Percentiles rank a stretch among this genome's conserved stretches.
Conservation (phyloP, 2,113 vertebrate genomes). For the Empidonax alnorum region DNA sequence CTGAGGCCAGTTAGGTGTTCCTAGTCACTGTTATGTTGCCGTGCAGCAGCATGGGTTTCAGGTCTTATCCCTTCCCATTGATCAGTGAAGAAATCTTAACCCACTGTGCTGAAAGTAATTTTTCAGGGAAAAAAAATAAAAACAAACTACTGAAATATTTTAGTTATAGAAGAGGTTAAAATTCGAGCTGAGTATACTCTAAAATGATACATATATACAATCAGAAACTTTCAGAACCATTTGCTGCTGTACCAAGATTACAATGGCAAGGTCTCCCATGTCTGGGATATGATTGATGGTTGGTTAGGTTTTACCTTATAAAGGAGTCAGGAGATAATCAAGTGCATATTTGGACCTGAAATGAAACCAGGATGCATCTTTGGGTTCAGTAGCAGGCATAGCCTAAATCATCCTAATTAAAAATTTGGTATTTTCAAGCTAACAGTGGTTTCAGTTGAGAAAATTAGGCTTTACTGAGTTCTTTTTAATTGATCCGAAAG, state of each 20-base stretch:
- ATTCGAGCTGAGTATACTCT: not conserved
- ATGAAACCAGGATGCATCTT: not conserved
- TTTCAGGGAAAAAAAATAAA: not conserved
- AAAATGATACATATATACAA: not conserved
- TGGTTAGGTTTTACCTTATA: not conserved
- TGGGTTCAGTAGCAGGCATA: not conserved
- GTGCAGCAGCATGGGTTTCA: not conserved
- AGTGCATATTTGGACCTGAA: not conserved
- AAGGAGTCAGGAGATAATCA: not conserved
- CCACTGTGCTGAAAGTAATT: not conserved
- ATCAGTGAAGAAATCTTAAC: not conserved
- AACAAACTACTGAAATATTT: not conserved
- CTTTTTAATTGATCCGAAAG: not conserved
- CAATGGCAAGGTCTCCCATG: not conserved
- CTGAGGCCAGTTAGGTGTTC: not conserved
- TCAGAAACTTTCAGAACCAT: not conserved
- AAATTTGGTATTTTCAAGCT: not conserved
- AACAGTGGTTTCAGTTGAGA: not conserved
- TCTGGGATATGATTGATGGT: accelerated
- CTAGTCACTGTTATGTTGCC: not conserved
- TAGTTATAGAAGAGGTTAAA: not conserved
- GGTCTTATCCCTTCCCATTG: not conserved
- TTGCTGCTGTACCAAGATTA: not conserved
- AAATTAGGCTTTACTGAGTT: not conserved
- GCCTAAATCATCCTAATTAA: not conserved